Evolutionary conservation across 2,888 invertebrate species (phyloP), one percentile per base, ranked within the genome.

Genomic region (Omphaloscelis lunosa): DNA sequence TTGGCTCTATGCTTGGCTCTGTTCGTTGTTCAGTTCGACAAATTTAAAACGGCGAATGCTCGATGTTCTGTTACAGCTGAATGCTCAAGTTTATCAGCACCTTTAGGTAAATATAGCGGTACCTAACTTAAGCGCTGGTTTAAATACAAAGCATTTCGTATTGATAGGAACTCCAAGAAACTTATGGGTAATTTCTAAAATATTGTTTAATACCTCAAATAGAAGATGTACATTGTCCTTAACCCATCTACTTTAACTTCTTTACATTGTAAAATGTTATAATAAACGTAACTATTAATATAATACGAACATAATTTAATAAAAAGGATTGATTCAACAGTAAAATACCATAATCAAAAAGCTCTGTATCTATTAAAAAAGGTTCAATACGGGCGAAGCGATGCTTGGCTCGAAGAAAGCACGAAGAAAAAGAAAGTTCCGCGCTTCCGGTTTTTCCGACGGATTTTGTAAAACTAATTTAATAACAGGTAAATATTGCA

Each of bases 391-490:
- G 12, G 29, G 56, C 59, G 51, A 70, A 62, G 61, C 68, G 56
- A 70, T 71, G 53, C 78, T 75, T 73, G 80, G 67, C 51, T 72
- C 53, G 53, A 72, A 70, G 70, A 83, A 80, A 82, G 75, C 82
- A 78, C 79, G 58, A 83, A 67, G 62, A 81, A 86, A 89, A 85
- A 88, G 67, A 83, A 88, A 84, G 77, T 86, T 83, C 45, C 9
- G 15, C 70, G 39, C 79, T 73, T 89, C 88, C 88, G 83, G 84
- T 70, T 84, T 79, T 81, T 69, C 73, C 76, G 63, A 72, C 20
- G 68, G 23, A 17, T 62, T 77, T 71, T 61, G 12, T 51, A 67
- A 27, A 58, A 41, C 53, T 69, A 62, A 72, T 70, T 61, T 45
- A 39, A 20, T 23, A 76, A 45, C n/a, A 48, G 17, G 20, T 41